Conservation (phyloP, 2,888 invertebrate species). For the Sympetrum striolatum region DNA sequence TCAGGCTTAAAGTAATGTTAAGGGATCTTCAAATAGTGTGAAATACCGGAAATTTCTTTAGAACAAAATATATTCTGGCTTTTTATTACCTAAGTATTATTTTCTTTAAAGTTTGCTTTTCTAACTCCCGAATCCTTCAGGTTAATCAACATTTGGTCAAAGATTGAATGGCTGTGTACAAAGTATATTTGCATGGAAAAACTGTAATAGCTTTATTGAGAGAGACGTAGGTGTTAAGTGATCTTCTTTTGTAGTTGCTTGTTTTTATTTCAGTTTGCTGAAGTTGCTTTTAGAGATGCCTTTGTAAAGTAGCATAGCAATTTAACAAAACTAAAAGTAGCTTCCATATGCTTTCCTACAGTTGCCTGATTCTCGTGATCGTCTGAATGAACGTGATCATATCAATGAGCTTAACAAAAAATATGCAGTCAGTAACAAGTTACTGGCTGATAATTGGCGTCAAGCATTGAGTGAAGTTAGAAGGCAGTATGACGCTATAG, state of each 20-base stretch:
- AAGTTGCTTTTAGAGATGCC: neutral
- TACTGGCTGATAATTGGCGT: conserved; percentile 60
- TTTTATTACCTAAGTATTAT: too few species aligned
- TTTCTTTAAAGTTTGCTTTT: too few species aligned
- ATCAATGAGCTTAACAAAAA: conserved; percentile 58
- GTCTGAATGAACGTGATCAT: conserved; percentile 58
- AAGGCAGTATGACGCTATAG: conserved; percentile 69
- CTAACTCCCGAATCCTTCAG: too few species aligned
- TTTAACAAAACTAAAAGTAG: neutral
- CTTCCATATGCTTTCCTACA: neutral
- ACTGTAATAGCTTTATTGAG: neutral
- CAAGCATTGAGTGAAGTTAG: conserved; percentile 64
- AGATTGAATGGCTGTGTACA: neutral
- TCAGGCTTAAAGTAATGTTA: too few species aligned
- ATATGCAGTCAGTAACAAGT: conserved; percentile 57
- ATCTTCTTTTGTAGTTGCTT: neutral
- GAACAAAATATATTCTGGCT: too few species aligned
- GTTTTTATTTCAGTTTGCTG: neutral
- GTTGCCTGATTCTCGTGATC: conserved; percentile 52
- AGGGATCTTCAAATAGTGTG: too few species aligned
- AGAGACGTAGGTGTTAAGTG: neutral
- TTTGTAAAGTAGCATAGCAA: neutral
- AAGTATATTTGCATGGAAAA: neutral
- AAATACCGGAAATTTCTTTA: too few species aligned
- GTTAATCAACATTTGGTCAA: too few species aligned